phyloP scores from a whole-genome alignment of 2,113 vertebrate species.

The Heloderma charlesbogerti region DNA sequence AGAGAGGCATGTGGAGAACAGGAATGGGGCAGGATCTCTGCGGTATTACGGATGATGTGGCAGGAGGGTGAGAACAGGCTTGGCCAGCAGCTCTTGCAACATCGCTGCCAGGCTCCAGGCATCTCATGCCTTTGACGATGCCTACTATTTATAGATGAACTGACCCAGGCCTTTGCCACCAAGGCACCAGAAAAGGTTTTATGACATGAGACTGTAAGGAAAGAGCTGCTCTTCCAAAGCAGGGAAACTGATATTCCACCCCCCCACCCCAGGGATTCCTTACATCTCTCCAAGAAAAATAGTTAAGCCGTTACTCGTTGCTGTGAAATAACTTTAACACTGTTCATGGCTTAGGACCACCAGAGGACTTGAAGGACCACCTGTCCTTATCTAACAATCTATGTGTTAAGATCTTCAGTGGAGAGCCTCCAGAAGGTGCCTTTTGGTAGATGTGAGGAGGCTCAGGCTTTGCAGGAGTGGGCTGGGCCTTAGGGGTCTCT shows the following conservation, averaged over 20 bases:
- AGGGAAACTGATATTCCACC: neutral
- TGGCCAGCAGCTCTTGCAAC: rapidly evolving
- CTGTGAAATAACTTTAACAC: neutral
- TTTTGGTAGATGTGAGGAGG: too few species aligned
- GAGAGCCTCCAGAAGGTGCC: neutral
- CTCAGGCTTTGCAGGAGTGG: too few species aligned
- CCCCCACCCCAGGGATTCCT: neutral
- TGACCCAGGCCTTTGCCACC: conserved; percentile 40
- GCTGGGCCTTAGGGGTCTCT: too few species aligned
- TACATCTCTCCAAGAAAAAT: neutral
- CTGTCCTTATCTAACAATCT: too few species aligned
- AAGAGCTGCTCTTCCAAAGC: neutral
- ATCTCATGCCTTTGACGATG: neutral
- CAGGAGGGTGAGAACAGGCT: neutral
- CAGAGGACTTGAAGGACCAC: too few species aligned
- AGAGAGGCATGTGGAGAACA: neutral
- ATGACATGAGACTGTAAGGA: rapidly evolving
- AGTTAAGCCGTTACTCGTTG: neutral
- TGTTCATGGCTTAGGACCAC: too few species aligned
- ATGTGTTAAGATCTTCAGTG: neutral
- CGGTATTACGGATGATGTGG: too few species aligned
- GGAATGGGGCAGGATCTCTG: neutral
- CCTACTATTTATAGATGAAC: conserved; percentile 56
- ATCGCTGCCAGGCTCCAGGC: conserved; percentile 42
- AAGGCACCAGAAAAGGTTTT: conserved; percentile 32